These are phyloP conservation scores for Orussus abietinus DNA, from an alignment of 1,140 invertebrate genomes.

Conservation along the genomic window DNA sequence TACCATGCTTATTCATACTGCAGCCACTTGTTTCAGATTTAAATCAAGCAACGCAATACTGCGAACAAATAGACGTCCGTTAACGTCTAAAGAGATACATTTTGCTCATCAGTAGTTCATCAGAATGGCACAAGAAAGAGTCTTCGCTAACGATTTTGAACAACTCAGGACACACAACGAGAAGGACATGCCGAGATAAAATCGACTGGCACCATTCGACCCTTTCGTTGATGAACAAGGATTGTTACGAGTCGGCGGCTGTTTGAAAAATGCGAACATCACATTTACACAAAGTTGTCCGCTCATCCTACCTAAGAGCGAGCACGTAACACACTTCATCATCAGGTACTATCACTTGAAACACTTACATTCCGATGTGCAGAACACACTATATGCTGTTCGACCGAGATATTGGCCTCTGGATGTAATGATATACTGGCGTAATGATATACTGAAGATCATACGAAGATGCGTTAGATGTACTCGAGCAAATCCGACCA, in stretches of 20 bases:
- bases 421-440: no score
- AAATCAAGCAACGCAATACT: no score
- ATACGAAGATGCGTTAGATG: constrained; percentile 33
- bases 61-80: no score
- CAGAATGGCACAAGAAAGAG: background rate
- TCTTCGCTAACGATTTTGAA: background rate
- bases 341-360: constrained; percentile 30
- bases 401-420: constrained; percentile 27
- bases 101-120: background rate
- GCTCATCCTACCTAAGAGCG: constrained; percentile 35
- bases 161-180: no score
- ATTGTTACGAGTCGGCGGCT: constrained; percentile 42
- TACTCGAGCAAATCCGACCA: constrained; percentile 19
- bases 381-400: constrained; percentile 19
- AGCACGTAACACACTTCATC: constrained; percentile 32
- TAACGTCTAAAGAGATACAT: background rate
- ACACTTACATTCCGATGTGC: constrained; percentile 33
- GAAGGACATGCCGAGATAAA: constrained; percentile 7
- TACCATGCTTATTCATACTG: no score
- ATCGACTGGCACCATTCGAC: constrained; percentile 19
- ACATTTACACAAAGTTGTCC: constrained; percentile 37
- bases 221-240: constrained; percentile 36
- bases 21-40: no score
- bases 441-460: constrained; percentile 14
- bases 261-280: constrained; percentile 31